Conservation (phyloP, 2,113 vertebrate species). For the Erinaceus europaeus region DNA sequence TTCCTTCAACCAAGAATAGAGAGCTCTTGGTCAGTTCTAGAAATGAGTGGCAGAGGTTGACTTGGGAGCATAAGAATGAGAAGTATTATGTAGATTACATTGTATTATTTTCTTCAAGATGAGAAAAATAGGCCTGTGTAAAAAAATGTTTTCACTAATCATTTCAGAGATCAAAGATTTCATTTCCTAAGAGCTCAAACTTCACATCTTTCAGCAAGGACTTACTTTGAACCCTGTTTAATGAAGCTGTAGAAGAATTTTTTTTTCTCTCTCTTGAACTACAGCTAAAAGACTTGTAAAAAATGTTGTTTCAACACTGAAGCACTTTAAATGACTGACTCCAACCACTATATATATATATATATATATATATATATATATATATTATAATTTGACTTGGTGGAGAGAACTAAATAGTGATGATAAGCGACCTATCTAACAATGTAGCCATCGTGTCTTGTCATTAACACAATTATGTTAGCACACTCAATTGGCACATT, state of each 20-base stretch:
- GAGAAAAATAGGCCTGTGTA: constrained; percentile 68
- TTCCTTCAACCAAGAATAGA: constrained; percentile 45
- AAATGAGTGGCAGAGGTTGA: constrained; percentile 44
- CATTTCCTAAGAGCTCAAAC: constrained; percentile 77
- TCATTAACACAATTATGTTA: constrained; percentile 87
- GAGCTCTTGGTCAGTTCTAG: constrained; percentile 49
- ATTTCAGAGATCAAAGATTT: constrained; percentile 80
- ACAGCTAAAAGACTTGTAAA: constrained; percentile 79
- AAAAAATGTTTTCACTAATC: constrained; percentile 71
- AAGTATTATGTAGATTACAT: constrained; percentile 73
- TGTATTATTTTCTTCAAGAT: constrained; percentile 72
- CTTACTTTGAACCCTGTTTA: constrained; percentile 79
- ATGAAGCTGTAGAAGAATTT: constrained; percentile 68
- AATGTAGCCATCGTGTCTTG: constrained; percentile 78
- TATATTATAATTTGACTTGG: constrained; percentile 81
- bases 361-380: constrained; percentile 80
- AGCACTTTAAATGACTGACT: constrained; percentile 82
- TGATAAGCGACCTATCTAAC: constrained; percentile 83
- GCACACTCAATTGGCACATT: constrained; percentile 83
- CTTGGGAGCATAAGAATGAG: constrained; percentile 39
- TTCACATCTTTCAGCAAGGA: constrained; percentile 72
- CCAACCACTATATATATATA: constrained; percentile 81
- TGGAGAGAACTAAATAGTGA: constrained; percentile 81
- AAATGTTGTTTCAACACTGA: constrained; percentile 80
- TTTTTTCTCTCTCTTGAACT: constrained; percentile 75